These are phyloP conservation scores for Synergus umbraculus DNA, from an alignment of 2,888 invertebrate species.

Conservation along the genomic window DNA sequence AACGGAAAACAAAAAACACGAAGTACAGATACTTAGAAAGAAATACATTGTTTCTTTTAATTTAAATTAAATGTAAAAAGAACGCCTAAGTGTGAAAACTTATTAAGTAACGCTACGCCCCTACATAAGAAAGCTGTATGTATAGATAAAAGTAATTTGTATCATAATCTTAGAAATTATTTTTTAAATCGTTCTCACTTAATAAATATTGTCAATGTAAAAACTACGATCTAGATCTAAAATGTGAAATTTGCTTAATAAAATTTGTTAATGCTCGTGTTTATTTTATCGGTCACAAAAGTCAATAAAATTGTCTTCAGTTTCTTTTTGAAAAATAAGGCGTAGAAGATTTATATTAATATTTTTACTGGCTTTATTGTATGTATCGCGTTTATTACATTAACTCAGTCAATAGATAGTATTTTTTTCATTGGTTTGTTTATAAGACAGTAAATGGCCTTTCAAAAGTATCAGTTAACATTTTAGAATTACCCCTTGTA, in stretches of 20 bases:
- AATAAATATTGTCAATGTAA: not conserved
- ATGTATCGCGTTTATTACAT: not conserved
- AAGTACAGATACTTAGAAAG: not conserved
- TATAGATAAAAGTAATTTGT: not conserved
- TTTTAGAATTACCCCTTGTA: not conserved
- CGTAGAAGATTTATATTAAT: not conserved
- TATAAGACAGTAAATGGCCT: no score
- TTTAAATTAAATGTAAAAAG: not conserved
- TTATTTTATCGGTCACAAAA: not conserved
- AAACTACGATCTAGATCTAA: not conserved
- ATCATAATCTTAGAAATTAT: not conserved
- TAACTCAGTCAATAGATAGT: not conserved
- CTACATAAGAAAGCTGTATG: not conserved
- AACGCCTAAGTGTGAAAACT: not conserved
- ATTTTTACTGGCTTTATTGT: not conserved
- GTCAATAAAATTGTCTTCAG: no score
- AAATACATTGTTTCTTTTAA: not conserved
- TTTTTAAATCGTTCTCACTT: not conserved
- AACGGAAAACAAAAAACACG: not conserved
- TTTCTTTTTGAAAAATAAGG: not conserved
- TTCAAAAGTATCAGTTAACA: no score
- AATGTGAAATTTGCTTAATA: not conserved
- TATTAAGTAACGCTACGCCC: conserved; percentile 12
- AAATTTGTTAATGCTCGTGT: not conserved
- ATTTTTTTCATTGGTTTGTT: no score